Base-by-base conservation (phyloP, 2,113 vertebrate genomes). In the Periophthalmodon schlosseri region DNA sequence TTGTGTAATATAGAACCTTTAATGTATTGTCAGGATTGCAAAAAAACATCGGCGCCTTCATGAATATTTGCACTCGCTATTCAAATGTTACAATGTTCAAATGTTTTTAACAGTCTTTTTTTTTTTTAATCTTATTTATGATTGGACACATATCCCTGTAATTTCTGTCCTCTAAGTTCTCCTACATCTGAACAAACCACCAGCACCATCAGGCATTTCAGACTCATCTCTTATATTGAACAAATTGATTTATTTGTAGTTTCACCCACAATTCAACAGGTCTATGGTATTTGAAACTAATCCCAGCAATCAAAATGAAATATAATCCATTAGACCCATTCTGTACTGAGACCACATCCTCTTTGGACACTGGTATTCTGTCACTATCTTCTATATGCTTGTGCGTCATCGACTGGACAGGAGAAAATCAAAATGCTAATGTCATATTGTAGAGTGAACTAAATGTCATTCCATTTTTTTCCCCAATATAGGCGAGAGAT, bases 391-490 rank as follows among this genome's bases (percentile, higher is more conserved):
- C 18, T 65, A 65, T 44, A 73, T 64, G 70, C 63, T 36, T 28
- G 24, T 28, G 79, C 57, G 20, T 82, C 80, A 73, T 75, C 7
- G 66, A 81, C 58, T 87, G 85, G 87, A 86, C 91, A 90, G 82
- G 88, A 84, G 78, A 83, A 86, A 85, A 83, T 83, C 82, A 77
- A 88, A 89, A 90, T 89, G 85, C 86, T 89, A 93, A 93, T 91
- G 86, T 81, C 85, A 90, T 86, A 86, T 89, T 90, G 85, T 90
- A 84, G 87, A 89, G 85, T 77, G 86, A 88, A 90, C 78, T 86
- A 90, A 91, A 93, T 91, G 87, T 90, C 88, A 89, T 69, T 90
- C 82, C 83, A 84, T 90, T 79, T 88, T 80, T 80, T 74, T 78
- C 80, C 82, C 75, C 81, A 79, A 69, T 82, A 70, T 85, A 44